phyloP scores from a whole-genome alignment of 2,888 invertebrate genomes.

The Pyrrhia umbra region DNA sequence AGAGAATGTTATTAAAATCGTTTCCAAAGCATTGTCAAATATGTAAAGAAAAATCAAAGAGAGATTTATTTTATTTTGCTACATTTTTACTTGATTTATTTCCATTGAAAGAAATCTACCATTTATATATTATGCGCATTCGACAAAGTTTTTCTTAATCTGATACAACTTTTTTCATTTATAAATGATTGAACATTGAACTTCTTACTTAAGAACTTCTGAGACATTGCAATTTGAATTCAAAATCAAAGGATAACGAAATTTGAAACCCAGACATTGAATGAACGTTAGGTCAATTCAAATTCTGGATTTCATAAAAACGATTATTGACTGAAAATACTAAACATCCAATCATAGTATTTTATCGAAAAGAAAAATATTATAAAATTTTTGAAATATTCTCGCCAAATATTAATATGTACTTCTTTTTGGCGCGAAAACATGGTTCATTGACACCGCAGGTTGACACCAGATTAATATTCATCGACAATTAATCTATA shows the following conservation, averaged over 20 bases:
- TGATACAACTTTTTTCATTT: background rate
- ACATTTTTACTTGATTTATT: background rate
- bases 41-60: background rate
- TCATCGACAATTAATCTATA: slow-evolving; percentile 24
- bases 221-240: slow-evolving; percentile 1
- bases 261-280: background rate
- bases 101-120: background rate
- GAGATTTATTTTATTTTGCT: background rate
- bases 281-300: background rate
- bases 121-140: background rate
- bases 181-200: background rate
- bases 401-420: background rate
- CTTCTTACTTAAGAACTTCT: background rate
- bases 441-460: background rate
- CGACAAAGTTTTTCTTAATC: background rate
- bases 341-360: background rate
- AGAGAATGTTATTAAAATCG: too few species aligned
- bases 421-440: background rate
- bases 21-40: background rate
- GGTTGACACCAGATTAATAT: slow-evolving; percentile 27
- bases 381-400: background rate
- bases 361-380: too few species aligned
- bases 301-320: too few species aligned
- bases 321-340: background rate
- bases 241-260: background rate